Base-by-base conservation (phyloP, 2,113 vertebrate species). In the Hucho hucho region DNA sequence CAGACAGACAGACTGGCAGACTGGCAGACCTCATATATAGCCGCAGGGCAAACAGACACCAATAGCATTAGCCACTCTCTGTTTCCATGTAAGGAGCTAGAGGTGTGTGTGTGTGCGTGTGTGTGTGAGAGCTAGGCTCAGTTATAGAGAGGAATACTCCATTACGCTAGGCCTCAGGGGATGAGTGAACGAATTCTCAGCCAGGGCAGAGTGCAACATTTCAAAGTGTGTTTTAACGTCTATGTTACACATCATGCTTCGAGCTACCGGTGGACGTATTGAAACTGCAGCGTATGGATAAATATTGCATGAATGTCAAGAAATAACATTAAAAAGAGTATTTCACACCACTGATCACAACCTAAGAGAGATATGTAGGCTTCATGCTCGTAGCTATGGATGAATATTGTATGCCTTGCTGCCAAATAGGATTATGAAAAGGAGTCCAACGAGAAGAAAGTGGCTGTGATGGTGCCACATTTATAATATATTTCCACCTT, bases 61-160 rank as follows among this genome's bases (percentile, higher is more conserved):
- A 69, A 67, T 70, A 71, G 53, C 47, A 28, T 71, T 71, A 71
- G 4, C 49, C 9, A 11, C 25, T 71, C 49, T 71, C 28, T 3
- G 58, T 24, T 47, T 43, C 43, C 68, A 70, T 49, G 12, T 5
- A 46, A 28, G 24, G 16, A 29, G 11, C 25, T 64, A 24, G n/a
- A 16, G 1, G 65, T 37, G 65, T 67, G 65, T 67, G 26, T 67
- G 13, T n/a, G 22, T n/a, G 14, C n/a, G 64, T 72, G 78, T 53
- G 65, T 65, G 74, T 70, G 70, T 59, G 37, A 59, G 43, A 4
- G 24, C 9, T 43, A 43, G 49, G 49, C 49, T 24, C 16, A 24
- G 24, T 59, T 69, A 69, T 16, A 61, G 28, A 66, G 63, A 53
- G 16, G 16, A 18, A 14, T 71, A 53, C 18, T 43, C 25, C 61